Percentiles rank a stretch among this genome's conserved stretches.
phyloP scores from a whole-genome alignment of 2,888 invertebrate species.

The Drosophila recens region DNA sequence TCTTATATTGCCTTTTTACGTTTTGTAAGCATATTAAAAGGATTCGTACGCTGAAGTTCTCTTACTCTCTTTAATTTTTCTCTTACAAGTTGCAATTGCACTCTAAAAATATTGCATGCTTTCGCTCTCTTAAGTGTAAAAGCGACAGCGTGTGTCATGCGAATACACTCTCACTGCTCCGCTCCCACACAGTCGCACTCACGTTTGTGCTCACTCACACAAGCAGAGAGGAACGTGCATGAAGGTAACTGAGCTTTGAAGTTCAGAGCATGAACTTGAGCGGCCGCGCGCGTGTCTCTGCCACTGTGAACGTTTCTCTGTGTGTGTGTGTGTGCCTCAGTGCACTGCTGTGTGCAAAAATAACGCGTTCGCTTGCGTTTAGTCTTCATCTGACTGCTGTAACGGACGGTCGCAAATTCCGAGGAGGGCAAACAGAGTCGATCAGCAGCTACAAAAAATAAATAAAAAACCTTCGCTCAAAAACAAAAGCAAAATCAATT shows the following conservation, averaged over 20 bases:
- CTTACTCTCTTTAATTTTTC: slow-evolving; percentile 4
- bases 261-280: slow-evolving; percentile 79
- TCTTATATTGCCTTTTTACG: slow-evolving; percentile 13
- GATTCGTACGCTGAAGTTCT: slow-evolving; percentile 27
- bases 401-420: slow-evolving; percentile 77
- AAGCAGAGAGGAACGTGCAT: slow-evolving; percentile 43
- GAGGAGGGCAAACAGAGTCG: slow-evolving; percentile 41
- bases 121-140: slow-evolving; percentile 41
- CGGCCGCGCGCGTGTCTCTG: slow-evolving; percentile 67
- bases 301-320: slow-evolving; percentile 29
- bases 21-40: slow-evolving; percentile 42
- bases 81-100: slow-evolving; percentile 21
- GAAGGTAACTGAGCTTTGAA: slow-evolving; percentile 78
- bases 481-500: slow-evolving; percentile 43
- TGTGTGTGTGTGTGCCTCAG: slow-evolving; percentile 44
- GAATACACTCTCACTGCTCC: slow-evolving; percentile 13
- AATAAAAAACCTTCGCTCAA: slow-evolving; percentile 61
- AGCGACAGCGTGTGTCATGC: slow-evolving; percentile 11
- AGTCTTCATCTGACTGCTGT: slow-evolving; percentile 81
- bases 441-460: slow-evolving; percentile 51
- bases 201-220: slow-evolving; percentile 23
- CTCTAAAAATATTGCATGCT: slow-evolving; percentile 6
- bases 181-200: slow-evolving; percentile 8
- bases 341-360: slow-evolving; percentile 77
- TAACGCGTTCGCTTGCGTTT: slow-evolving; percentile 75